A percentile compares a stretch with the other conserved stretches of the same genome.
These are phyloP conservation scores for Clitarchus hookeri DNA, from an alignment of 2,888 invertebrate genomes.

Conservation along the genomic window DNA sequence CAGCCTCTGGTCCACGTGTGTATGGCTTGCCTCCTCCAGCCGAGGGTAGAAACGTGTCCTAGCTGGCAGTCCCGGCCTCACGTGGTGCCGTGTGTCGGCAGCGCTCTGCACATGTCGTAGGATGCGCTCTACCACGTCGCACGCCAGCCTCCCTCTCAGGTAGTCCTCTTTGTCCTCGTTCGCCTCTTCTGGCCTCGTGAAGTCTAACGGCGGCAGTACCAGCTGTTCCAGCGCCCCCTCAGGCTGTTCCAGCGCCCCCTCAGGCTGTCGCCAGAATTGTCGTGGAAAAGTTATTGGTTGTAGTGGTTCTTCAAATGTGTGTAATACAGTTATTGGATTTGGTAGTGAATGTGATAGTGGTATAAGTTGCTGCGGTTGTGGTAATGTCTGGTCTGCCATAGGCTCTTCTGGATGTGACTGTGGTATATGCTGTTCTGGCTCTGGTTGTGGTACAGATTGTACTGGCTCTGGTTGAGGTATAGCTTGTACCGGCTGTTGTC, in stretches of 20 bases:
- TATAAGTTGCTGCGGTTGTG: background rate
- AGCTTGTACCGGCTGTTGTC: no score
- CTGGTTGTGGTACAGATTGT: background rate
- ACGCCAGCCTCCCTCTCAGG: background rate
- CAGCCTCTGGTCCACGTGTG: background rate
- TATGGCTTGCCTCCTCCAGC: background rate
- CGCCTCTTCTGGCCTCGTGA: background rate
- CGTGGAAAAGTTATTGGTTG: no score
- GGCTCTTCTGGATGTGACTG: background rate
- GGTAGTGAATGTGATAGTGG: background rate
- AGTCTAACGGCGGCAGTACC: background rate
- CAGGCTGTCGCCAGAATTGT: background rate
- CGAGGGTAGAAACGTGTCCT: background rate
- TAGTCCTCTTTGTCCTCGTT: background rate
- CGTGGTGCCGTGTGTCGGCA: background rate
- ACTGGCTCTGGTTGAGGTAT: no score
- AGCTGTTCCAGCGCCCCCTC: background rate
- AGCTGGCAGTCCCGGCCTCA: background rate
- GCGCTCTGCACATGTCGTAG: background rate
- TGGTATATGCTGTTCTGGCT: background rate
- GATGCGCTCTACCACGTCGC: background rate
- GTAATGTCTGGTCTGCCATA: background rate
- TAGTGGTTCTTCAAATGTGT: background rate
- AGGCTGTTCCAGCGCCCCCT: background rate
- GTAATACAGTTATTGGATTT: background rate